These are phyloP conservation scores for Molorchus minor DNA, from an alignment of 2,888 invertebrate genomes.

Conservation along the genomic window DNA sequence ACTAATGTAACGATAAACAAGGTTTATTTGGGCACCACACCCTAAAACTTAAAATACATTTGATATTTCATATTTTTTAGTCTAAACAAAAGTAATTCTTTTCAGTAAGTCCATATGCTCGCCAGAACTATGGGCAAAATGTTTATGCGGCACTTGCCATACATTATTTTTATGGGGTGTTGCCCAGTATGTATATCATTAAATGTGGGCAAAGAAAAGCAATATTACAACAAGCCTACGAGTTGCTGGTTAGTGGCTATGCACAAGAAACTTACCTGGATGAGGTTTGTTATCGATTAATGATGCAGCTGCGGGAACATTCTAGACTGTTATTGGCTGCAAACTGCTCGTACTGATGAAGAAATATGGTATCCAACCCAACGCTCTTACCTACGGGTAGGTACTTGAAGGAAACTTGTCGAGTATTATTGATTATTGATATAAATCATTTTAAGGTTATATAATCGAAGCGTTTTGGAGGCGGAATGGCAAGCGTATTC, in stretches of 20 bases:
- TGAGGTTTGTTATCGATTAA: constrained; percentile 97
- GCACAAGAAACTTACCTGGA: no score
- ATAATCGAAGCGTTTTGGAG: constrained; percentile 86
- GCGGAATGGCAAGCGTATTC: constrained; percentile 85
- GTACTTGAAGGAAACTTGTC: constrained; percentile 33
- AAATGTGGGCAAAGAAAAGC: constrained; percentile 78
- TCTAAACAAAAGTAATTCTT: background rate
- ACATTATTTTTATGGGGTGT: constrained; percentile 87
- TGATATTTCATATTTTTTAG: background rate
- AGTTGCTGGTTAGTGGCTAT: constrained; percentile 85
- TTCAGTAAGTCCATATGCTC: constrained; percentile 57
- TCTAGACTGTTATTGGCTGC: constrained; percentile 95
- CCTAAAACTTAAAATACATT: background rate
- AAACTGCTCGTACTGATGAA: constrained; percentile 92
- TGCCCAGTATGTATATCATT: constrained; percentile 86
- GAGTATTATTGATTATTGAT: no score
- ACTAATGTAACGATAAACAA: background rate
- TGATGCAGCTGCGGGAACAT: constrained; percentile 97
- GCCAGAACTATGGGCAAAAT: constrained; percentile 93
- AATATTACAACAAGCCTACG: constrained; percentile 81
- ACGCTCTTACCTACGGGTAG: constrained; percentile 96
- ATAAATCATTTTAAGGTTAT: no score
- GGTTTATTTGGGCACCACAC: background rate
- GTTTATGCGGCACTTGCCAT: constrained; percentile 86
- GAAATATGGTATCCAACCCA: constrained; percentile 91